These are phyloP conservation scores for Sternotherus odoratus DNA, from an alignment of 2,797 vertebrate genomes.

Conservation along the genomic window DNA sequence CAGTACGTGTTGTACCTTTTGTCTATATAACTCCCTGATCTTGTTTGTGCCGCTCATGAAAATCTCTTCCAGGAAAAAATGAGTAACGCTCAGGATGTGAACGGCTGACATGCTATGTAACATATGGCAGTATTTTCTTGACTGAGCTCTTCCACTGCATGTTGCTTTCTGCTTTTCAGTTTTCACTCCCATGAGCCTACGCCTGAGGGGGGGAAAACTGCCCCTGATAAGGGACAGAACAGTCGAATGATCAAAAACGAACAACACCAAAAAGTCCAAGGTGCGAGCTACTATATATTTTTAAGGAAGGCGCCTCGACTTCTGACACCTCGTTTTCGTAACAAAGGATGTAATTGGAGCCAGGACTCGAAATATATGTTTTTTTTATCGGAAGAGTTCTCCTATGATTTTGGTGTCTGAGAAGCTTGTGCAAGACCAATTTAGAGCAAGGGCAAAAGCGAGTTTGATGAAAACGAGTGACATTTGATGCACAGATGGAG, in stretches of 20 bases:
- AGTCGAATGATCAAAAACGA: constrained; percentile 32
- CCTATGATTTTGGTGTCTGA: not conserved
- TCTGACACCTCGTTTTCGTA: not conserved
- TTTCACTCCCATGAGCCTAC: not conserved
- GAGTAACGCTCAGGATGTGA: constrained; percentile 16
- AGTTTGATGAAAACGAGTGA: not conserved
- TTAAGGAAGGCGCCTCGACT: not conserved
- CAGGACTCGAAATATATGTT: not conserved
- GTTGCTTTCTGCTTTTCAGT: not conserved
- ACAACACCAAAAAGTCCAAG: not conserved
- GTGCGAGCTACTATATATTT: not conserved
- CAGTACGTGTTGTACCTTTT: fast-evolving
- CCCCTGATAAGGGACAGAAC: not conserved
- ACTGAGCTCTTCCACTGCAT: constrained; percentile 6
- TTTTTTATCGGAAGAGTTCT: not conserved
- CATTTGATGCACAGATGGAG: not conserved
- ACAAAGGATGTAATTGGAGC: not conserved
- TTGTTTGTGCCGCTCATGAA: constrained; percentile 7
- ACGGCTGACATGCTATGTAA: not conserved
- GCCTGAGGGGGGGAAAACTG: not conserved
- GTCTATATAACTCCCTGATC: not conserved
- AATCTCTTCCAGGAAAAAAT: constrained; percentile 14
- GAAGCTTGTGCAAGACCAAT: not conserved
- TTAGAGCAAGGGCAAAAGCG: not conserved
- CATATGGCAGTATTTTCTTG: not conserved